Conservation (phyloP, 2,888 invertebrate genomes). For the Luffia ferchaultella region DNA sequence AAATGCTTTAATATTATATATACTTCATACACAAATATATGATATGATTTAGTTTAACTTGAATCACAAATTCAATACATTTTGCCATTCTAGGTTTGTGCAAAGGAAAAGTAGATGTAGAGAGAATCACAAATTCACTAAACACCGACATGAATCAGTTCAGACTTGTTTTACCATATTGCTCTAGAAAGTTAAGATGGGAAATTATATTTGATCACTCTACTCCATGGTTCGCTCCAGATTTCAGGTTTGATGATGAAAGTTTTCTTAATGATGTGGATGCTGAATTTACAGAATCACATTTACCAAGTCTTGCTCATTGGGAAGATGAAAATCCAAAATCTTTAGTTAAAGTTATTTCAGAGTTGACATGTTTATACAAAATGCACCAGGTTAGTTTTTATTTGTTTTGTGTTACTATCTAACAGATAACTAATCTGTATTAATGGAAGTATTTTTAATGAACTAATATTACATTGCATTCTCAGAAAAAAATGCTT, state of each 20-base stretch:
- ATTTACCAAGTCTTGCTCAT: constrained; percentile 67
- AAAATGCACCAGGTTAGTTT: constrained; percentile 68
- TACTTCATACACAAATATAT: neutral
- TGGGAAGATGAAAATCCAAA: constrained; percentile 71
- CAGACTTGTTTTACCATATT: constrained; percentile 73
- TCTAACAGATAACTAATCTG: too few species aligned
- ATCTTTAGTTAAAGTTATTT: constrained; percentile 67
- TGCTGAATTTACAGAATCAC: constrained; percentile 51
- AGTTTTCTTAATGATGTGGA: constrained; percentile 69
- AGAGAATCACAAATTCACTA: constrained; percentile 35
- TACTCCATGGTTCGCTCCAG: constrained; percentile 73
- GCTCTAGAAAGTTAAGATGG: constrained; percentile 72
- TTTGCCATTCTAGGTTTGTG: constrained; percentile 37
- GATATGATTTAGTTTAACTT: neutral
- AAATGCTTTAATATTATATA: neutral
- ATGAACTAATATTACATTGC: too few species aligned
- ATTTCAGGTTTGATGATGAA: constrained; percentile 77
- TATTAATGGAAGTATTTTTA: too few species aligned
- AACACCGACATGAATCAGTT: constrained; percentile 62
- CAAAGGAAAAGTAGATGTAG: constrained; percentile 53
- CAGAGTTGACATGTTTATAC: constrained; percentile 69
- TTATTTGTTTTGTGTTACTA: neutral
- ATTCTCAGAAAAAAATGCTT: too few species aligned
- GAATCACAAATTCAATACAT: neutral
- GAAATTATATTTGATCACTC: constrained; percentile 73